A percentile compares a stretch with the other conserved stretches of the same genome.
These are phyloP conservation scores for Allobates femoralis DNA, from an alignment of 2,797 vertebrate genomes.

Conservation along the genomic window DNA sequence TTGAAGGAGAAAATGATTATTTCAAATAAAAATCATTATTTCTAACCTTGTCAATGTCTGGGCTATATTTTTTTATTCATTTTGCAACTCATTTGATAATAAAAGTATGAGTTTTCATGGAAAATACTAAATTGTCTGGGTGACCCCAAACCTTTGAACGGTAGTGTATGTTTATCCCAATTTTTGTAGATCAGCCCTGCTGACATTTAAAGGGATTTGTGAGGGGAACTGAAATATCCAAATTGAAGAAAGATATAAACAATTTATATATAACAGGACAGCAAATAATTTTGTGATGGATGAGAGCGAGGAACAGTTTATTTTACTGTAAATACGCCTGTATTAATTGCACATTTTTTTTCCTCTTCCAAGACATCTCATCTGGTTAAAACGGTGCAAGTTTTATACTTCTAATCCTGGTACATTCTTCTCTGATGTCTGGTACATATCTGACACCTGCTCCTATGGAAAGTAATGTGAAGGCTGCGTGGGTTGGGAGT, in stretches of 20 bases:
- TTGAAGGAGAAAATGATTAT: too few relatives aligned
- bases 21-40: too few relatives aligned
- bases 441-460: neutral
- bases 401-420: neutral
- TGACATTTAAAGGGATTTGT: neutral
- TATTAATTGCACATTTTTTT: neutral
- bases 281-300: constrained; percentile 22
- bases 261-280: constrained; percentile 38
- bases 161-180: neutral
- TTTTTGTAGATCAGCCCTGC: neutral
- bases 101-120: too few relatives aligned
- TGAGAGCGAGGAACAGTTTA: constrained; percentile 7
- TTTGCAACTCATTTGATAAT: too few relatives aligned
- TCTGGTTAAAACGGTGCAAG: neutral
- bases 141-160: too few relatives aligned
- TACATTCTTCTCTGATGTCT: neutral
- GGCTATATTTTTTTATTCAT: too few relatives aligned
- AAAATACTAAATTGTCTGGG: too few relatives aligned
- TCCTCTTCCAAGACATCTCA: neutral
- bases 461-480: neutral
- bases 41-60: too few relatives aligned
- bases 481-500: neutral
- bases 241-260: neutral
- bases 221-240: neutral
- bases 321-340: constrained; percentile 7